Evolutionary conservation across 2,888 invertebrate species (phyloP).

Genomic region (Tetheella fluctuosa): DNA sequence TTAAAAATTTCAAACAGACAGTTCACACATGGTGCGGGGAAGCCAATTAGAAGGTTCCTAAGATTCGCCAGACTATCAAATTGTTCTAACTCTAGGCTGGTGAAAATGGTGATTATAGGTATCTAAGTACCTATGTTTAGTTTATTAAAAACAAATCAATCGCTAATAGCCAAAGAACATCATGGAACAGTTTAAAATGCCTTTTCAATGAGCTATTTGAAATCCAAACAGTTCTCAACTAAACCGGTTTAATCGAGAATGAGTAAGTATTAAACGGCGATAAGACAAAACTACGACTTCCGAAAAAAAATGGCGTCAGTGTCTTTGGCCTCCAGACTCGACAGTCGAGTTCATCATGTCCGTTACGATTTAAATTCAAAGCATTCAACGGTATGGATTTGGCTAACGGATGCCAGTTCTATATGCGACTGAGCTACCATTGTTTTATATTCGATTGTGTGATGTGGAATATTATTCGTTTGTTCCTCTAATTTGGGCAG

Average conservation of each 20-base stretch:
- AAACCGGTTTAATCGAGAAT: slow-evolving; percentile 20
- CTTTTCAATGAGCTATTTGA: not conserved
- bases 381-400: slow-evolving; percentile 56
- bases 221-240: not conserved
- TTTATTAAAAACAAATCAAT: no score
- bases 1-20: not conserved
- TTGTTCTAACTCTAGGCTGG: not conserved
- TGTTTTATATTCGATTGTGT: slow-evolving; percentile 43
- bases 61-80: no score
- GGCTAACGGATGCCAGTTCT: slow-evolving; percentile 59
- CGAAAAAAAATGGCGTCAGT: slow-evolving; percentile 39
- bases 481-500: slow-evolving; percentile 30
- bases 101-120: not conserved
- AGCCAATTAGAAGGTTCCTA: no score
- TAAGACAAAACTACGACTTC: slow-evolving; percentile 37
- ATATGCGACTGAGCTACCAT: slow-evolving; percentile 34
- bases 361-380: slow-evolving; percentile 74
- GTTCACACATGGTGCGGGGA: no score
- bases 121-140: no score
- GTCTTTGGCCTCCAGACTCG: slow-evolving; percentile 59
- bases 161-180: not conserved
- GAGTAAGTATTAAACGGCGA: slow-evolving; percentile 33
- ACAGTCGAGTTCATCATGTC: slow-evolving; percentile 30
- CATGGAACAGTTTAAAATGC: not conserved
- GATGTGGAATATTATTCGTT: slow-evolving; percentile 31